Evolutionary conservation across 2,113 vertebrate genomes (phyloP), one percentile per base, ranked within the genome.

Genomic region (Antechinus stuartii): DNA sequence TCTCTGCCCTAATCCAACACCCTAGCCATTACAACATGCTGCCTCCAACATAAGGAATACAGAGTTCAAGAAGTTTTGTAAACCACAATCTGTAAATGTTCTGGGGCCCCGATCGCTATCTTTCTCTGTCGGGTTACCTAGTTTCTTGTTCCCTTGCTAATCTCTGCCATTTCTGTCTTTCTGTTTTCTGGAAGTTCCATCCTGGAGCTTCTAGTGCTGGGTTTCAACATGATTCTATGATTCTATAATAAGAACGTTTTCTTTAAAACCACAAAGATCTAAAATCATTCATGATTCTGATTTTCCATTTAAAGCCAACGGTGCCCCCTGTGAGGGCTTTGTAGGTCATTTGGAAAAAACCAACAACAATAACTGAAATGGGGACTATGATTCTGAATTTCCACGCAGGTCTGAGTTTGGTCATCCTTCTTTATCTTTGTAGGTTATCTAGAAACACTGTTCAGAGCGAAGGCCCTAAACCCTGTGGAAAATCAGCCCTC

Each of bases 381-480:
- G 14, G 53, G 57, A 92, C 55, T 49, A 27, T 94, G 90, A 93
- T 61, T 96, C 90, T 94, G 30, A 97, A 94, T 91, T 95, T 94
- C 93, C 27, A 91, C 23, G 91, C 50, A 92, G 68, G 50, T 24
- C 89, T 10, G 89, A 93, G 4, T 93, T 84, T 95, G 90, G 8
- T 50, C 84, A 46, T 92, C 42, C 35, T 49, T 49, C 46, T 90
- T 27, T 90, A 90, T 90, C 90, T 94, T 92, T 49, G 42, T 91
- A 50, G 10, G 42, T 91, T 91, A 91, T 93, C 55, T 92, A 89
- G 42, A 91, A 97, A 94, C 54, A 91, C 22, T 93, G 30, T 53
- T 92, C 53, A 94, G 84, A 54, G 53, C 25, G 94, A 90, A 53
- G 94, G 30, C 54, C 92, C n/a, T 57, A 94, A 57, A 53, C 54